Percentiles rank a stretch among this genome's conserved stretches.
These are phyloP conservation scores for Champsocephalus esox DNA, from an alignment of 2,797 vertebrate species.

Conservation along the genomic window DNA sequence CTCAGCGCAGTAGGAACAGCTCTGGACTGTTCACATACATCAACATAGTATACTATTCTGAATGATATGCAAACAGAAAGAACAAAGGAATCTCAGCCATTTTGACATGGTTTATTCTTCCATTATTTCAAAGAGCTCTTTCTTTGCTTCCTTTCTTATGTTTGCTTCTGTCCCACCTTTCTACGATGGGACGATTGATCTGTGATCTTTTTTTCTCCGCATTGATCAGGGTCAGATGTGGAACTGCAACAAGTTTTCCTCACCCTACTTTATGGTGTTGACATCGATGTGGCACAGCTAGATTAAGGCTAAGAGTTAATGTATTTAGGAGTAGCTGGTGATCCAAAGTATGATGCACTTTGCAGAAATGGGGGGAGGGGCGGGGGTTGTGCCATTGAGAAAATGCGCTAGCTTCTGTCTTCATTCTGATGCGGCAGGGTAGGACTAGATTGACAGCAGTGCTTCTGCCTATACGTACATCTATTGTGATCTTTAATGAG, in stretches of 20 bases:
- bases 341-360: conserved; percentile 81
- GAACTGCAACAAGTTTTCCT: conserved; percentile 49
- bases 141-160: conserved; percentile 33
- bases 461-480: conserved; percentile 28
- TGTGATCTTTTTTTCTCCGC: conserved; percentile 55
- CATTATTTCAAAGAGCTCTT: conserved; percentile 60
- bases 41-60: conserved; percentile 60
- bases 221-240: conserved; percentile 42
- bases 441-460: conserved; percentile 26
- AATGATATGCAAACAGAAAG: conserved; percentile 83
- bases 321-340: conserved; percentile 52
- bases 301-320: conserved; percentile 45
- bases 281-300: conserved; percentile 40
- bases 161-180: conserved; percentile 23
- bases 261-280: conserved; percentile 35
- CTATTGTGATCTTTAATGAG: conserved; percentile 27
- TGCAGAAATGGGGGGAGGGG: conserved; percentile 61
- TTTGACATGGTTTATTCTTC: conserved; percentile 71
- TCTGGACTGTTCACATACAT: conserved; percentile 60
- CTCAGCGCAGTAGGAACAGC: conserved; percentile 66
- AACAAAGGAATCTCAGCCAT: conserved; percentile 84
- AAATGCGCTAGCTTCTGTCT: conserved; percentile 50
- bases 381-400: conserved; percentile 33
- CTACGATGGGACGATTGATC: conserved; percentile 28
- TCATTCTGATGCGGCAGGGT: conserved; percentile 40